Conservation (phyloP, 2,888 invertebrate genomes). For the Pammene fasciana region DNA sequence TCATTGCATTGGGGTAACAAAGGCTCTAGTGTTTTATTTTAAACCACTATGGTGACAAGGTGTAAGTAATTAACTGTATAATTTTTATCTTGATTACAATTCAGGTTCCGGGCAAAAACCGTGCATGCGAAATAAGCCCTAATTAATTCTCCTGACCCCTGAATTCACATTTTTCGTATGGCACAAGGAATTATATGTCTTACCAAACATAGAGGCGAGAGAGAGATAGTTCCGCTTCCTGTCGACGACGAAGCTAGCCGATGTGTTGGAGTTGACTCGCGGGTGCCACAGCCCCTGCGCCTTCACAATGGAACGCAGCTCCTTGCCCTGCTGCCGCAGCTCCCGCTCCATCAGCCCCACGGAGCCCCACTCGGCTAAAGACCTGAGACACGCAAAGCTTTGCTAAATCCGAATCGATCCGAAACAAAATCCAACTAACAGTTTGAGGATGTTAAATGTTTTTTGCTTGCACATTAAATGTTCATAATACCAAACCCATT, state of each 20-base stretch:
- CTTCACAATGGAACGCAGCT: conserved; percentile 92
- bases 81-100: no score
- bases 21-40: no score
- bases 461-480: not conserved
- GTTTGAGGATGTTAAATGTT: not conserved
- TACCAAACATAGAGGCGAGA: conserved; percentile 93
- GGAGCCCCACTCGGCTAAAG: conserved; percentile 94
- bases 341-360: conserved; percentile 95
- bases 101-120: no score
- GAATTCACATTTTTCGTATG: no score
- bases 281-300: conserved; percentile 96
- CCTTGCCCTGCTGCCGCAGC: conserved; percentile 90
- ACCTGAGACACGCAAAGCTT: conserved; percentile 55
- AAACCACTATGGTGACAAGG: no score
- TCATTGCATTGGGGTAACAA: no score
- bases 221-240: conserved; percentile 93
- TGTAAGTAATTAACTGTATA: no score
- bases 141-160: no score
- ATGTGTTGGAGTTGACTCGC: conserved; percentile 92
- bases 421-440: not conserved
- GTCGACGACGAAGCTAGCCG: conserved; percentile 92
- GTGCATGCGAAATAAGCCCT: no score
- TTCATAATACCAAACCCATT: no score
- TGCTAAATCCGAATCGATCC: not conserved
- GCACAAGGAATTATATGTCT: conserved; percentile 41